Percentiles rank a stretch among this genome's conserved stretches.
These are phyloP conservation scores for Saccostrea cuccullata DNA, from an alignment of 1,140 invertebrate genomes.

Conservation along the genomic window DNA sequence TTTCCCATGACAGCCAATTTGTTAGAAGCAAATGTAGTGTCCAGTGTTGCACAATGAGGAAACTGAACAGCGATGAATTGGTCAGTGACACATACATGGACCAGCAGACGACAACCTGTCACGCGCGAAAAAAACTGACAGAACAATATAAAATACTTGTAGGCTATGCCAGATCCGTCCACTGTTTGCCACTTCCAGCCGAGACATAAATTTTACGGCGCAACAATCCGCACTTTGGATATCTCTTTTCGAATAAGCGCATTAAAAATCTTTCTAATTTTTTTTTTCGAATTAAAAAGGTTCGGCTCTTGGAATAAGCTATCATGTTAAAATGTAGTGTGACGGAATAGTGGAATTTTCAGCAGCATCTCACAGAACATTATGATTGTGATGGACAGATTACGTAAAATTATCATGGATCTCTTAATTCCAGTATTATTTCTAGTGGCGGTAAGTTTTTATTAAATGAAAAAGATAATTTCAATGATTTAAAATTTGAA, in stretches of 20 bases:
- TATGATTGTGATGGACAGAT: conserved; percentile 12
- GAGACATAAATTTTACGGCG: not conserved
- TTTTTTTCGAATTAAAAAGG: not conserved
- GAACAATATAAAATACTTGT: conserved; percentile 32
- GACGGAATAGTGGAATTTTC: not conserved
- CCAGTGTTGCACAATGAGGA: not conserved
- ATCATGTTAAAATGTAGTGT: not conserved
- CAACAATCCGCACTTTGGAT: not conserved
- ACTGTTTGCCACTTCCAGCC: not conserved
- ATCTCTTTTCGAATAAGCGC: not conserved
- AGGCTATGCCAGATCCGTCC: not conserved
- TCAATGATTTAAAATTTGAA: too few relatives aligned
- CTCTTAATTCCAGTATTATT: conserved; percentile 32
- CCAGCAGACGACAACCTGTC: conserved; percentile 28
- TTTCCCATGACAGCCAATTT: too few relatives aligned
- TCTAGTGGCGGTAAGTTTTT: not conserved
- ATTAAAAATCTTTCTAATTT: not conserved
- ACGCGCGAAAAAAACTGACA: conserved; percentile 30
- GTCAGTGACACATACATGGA: conserved; percentile 32
- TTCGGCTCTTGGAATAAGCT: not conserved
- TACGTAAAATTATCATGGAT: not conserved
- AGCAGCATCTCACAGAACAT: not conserved
- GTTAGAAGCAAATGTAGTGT: not conserved
- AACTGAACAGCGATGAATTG: conserved; percentile 13
- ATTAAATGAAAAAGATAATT: not conserved